Evolutionary conservation across 2,888 invertebrate genomes (phyloP).

Genomic region (Panorpa germanica): DNA sequence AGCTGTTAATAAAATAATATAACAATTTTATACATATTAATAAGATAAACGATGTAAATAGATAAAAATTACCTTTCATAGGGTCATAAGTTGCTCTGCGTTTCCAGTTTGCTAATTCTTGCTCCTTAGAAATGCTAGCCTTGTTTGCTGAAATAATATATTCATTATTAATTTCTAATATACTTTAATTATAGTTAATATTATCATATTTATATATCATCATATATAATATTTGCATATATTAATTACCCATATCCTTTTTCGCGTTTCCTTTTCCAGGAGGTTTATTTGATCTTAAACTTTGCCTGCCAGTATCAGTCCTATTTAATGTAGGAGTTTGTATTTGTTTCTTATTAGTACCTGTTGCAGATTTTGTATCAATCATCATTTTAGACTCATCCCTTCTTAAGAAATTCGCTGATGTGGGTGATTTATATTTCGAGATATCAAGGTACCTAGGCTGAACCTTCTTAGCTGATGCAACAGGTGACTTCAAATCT

Average conservation of each 20-base stretch:
- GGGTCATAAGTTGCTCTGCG: slow-evolving; percentile 91
- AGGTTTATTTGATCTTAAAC: no score
- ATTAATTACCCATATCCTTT: no score
- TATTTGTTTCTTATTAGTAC: slow-evolving; percentile 19
- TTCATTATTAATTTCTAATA: background rate
- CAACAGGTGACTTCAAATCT: slow-evolving; percentile 20
- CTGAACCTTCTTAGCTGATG: slow-evolving; percentile 15
- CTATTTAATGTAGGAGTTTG: background rate
- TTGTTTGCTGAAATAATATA: slow-evolving; percentile 28
- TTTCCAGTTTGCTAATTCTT: slow-evolving; percentile 89
- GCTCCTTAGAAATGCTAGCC: slow-evolving; percentile 57
- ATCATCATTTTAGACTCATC: slow-evolving; percentile 32
- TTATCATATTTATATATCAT: no score
- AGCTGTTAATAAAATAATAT: no score
- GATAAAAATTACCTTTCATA: no score
- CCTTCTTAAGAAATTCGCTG: slow-evolving; percentile 27
- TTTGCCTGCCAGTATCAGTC: no score
- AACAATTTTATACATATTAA: no score
- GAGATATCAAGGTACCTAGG: slow-evolving; percentile 40
- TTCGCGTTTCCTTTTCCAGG: no score
- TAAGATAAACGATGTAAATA: no score
- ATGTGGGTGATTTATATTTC: slow-evolving; percentile 33
- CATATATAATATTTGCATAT: no score
- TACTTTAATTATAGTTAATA: background rate
- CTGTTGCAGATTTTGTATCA: slow-evolving; percentile 15